Conservation (phyloP, 2,797 vertebrate genomes). For the Paguma larvata region DNA sequence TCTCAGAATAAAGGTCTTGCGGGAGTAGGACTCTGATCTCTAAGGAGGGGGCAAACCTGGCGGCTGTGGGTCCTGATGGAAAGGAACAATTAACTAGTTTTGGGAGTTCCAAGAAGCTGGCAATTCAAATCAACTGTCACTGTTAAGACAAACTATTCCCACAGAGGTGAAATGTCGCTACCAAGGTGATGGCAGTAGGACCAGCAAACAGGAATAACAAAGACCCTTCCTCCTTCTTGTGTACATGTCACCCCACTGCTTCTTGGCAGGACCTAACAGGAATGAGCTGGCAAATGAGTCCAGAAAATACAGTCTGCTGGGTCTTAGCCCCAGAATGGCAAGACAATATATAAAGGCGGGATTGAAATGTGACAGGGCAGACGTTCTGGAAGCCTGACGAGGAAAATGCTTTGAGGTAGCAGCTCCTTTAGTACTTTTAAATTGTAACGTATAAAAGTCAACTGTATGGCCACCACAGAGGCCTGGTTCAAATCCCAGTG, state of each 20-base stretch:
- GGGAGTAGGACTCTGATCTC: neutral
- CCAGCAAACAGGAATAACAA: slow-evolving; percentile 25
- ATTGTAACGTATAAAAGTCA: neutral
- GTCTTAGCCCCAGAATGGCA: neutral
- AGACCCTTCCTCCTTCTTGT: neutral
- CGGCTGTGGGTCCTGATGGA: neutral
- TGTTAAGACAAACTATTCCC: neutral
- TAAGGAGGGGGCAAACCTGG: neutral
- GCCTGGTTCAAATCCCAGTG: neutral
- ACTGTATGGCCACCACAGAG: neutral
- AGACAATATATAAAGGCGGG: neutral
- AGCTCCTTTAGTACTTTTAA: neutral
- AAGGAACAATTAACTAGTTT: neutral
- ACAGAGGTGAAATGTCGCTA: neutral
- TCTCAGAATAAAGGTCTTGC: neutral
- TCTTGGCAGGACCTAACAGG: neutral
- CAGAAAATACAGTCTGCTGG: neutral
- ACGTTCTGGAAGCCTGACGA: neutral
- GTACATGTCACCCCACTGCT: neutral
- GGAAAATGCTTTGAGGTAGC: neutral
- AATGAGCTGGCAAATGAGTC: neutral
- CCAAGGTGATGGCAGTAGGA: neutral
- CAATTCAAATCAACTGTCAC: neutral
- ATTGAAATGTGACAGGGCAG: neutral
- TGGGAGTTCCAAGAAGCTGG: neutral